These are phyloP conservation scores for Thamnophis elegans DNA, from an alignment of 2,797 vertebrate genomes.

Conservation along the genomic window DNA sequence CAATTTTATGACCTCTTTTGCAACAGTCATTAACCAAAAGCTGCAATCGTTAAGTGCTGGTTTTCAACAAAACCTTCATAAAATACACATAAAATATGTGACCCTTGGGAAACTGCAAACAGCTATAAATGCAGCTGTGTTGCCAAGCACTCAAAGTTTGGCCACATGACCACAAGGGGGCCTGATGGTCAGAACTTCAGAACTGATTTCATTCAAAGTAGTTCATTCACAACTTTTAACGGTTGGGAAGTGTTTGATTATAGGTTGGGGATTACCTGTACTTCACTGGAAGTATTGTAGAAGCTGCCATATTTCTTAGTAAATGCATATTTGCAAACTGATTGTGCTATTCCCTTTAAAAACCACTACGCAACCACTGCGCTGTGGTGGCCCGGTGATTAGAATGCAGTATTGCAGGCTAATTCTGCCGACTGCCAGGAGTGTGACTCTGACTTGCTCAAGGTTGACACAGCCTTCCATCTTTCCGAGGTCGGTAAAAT, in stretches of 20 bases:
- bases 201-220: background rate
- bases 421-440: background rate
- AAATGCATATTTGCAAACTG: background rate
- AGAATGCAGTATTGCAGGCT: background rate
- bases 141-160: background rate
- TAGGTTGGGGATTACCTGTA: background rate
- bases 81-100: background rate
- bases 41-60: background rate
- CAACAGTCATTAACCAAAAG: background rate
- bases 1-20: background rate
- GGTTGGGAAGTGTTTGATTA: background rate
- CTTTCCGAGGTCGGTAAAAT: background rate
- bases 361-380: background rate
- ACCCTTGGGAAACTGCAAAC: background rate
- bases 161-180: background rate
- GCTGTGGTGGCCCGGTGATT: background rate
- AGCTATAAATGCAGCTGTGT: background rate
- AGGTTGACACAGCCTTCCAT: background rate
- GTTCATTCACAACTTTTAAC: background rate
- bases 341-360: background rate
- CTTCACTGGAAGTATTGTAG: background rate
- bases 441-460: background rate
- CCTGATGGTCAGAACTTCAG: background rate
- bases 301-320: background rate
- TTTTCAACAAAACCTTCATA: background rate